Base-by-base conservation (phyloP, 2,888 invertebrate species). In the Anticlea derivata region DNA sequence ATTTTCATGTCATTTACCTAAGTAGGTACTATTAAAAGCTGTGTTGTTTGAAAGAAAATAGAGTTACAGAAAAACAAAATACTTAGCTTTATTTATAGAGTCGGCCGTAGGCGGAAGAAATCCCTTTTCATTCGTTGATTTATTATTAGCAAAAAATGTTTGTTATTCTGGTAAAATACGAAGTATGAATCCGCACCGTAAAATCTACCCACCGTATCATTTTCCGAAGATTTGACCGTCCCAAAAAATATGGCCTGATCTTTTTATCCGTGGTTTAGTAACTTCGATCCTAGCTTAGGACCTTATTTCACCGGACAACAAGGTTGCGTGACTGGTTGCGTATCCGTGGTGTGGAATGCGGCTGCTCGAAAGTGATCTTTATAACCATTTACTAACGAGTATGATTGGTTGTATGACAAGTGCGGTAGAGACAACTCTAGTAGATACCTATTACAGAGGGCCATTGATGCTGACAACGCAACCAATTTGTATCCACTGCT, bases 191-290 rank as follows among this genome's bases (percentile, higher is more conserved):
- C 24, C 20, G 34, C 50, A 41, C 35, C 44, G 41, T 50, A 55
- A 60, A 48, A 48, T 33, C 33, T 30, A 48, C 53, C 29, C 46
- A 46, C 51, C 47, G 50, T 58, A 55, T 57, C 53, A 50, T 50
- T 58, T 55, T 50, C 38, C 41, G 30, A 29, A 51, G 49, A 50
- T 52, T 55, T 50, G 54, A 55, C 59, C 59, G 53, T 51, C 50
- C 55, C 50, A 57, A 56, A 57, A 58, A 61, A 61, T 57, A 59
- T 61, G 59, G 55, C 29, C 8, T 43, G 38, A 59, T 59, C 53
- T 59, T 61, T 57, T 59, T 57, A 61, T 59, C 59, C 59, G 34
- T 22, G 51, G 55, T 55, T 61, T 57, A 59, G 54, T 51, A 50
- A 50, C 41, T 55, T 55, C 55, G 41, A 57, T 59, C 59, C 51